Base-by-base conservation (phyloP, 2,888 invertebrate species). In the Cosmopolites sordidus region DNA sequence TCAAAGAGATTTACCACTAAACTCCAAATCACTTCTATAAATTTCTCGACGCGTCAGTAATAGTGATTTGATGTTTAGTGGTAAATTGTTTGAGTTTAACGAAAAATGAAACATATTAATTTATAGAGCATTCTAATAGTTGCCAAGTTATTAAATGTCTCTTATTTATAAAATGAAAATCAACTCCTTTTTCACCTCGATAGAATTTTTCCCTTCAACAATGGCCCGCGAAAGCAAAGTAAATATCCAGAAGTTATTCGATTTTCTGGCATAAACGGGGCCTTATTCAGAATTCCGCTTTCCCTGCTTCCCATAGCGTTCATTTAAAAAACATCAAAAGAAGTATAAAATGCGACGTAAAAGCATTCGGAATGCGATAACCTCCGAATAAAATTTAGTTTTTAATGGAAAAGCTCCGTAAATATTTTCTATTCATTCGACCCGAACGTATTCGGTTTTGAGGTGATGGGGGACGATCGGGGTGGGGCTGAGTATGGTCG, bases 181-280 rank as follows among this genome's bases (percentile, higher is more conserved):
- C n/a, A n/a, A 22, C 8, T 8, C 8, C 33, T 5, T 33, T 33
- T 33, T 33, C 11, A 33, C 33, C 33, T 33, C 33, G 33, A 33
- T 33, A 11, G 33, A 8, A 22, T 33, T 33, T 27, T 33, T 33
- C 33, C 33, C 12, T 33, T 11, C 11, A 33, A 33, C 33, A 11
- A 12, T 33, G 11, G 12, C 11, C 11, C 11, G 33, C 33, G 33
- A 33, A 33, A 53, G 52, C 53, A 56, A 56, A 64, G 71, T 70
- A 71, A 72, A 72, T 69, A 72, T 70, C 71, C 69, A 65, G 70
- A 72, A 72, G 71, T 70, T 71, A 72, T 72, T 72, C 69, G 70
- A 71, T 70, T 72, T 72, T 65, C 66, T 69, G 67, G 66, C 64
- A 64, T 69, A 70, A 71, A 69, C 67, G 69, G 22, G 14, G 64